Evolutionary conservation across 2,113 vertebrate genomes (phyloP), one percentile per base, ranked within the genome.

Genomic region (Hippolais icterina): DNA sequence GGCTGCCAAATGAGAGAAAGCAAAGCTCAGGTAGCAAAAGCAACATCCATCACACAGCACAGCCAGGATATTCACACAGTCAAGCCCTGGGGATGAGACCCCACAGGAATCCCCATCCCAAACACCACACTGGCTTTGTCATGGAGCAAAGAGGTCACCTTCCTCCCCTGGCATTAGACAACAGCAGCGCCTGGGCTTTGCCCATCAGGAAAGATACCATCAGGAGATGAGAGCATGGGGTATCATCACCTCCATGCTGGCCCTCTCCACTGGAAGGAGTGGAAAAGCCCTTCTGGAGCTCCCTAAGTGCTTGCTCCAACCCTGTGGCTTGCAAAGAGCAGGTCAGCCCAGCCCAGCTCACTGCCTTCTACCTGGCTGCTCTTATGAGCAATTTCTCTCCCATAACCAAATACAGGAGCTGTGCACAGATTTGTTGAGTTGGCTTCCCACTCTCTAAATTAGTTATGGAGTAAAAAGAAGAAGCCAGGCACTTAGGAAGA

Each of bases 61-160:
- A 7, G 42, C 12, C 4, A 3, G 33, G 49, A 54, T 28, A 46
- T 13, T 39, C 4, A 5, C 15, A 60, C 27, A 56, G 46, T 49
- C 59, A 61, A 61, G n/a, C 41, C 57, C 54, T 25, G 24, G 15
- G 12, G 31, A 47, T 60, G 17, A 83, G 47, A 83, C 4, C 31
- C 20, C 60, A 39, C 1, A 37, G 31, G 14, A 89, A 27, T 1
- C 14, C 8, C 8, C 31, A 15, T 74, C 54, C 69, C 4, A 2
- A 89, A 66, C 1, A 5, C 15, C 10, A 41, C 0, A 0, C 5
- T 44, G 35, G 27, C 11, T 74, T 77, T 41, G 12, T 13, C 60
- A 31, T 1, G 18, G 41, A 69, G 54, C 31, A 65, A 39, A 60
- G 11, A 14, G 20, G 13, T 3, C 39, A 65, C 20, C 24, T 72